Base-by-base conservation (phyloP, 2,797 vertebrate genomes). In the Centropyge bicolor region DNA sequence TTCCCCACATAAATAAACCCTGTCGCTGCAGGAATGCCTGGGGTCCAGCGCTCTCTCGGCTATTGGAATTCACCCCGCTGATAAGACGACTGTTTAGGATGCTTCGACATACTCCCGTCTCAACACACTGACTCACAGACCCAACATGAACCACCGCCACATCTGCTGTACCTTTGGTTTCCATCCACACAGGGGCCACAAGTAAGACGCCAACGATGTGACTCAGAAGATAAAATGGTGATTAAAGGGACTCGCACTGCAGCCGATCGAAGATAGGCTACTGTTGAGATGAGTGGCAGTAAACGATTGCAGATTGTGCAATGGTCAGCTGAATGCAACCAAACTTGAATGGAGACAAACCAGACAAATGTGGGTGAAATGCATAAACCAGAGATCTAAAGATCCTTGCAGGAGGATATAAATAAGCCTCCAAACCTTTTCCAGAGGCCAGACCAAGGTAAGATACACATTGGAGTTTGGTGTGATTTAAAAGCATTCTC, bases 1-100 rank as follows among this genome's bases (percentile, higher is more conserved):
- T 88, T 86, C 76, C 75, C 84, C 93, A 92, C 80, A 93, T 93
- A 95, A 94, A 95, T 95, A 95, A 94, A 95, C 90, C 69, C 66
- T 83, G 86, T 71, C 68, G 20, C 86, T 88, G 85, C 84, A 89
- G 93, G 94, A 95, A 95, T 93, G 88, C 88, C 52, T 38, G 75
- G 46, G 83, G 74, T 90, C 61, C 80, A 73, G 61, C 24, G 64
- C 86, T 89, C 90, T 81, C 80, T 55, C 80, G 45, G 72, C 88
- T 78, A 48, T 82, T 81, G 81, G 91, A 93, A 92, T 90, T 86
- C 88, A 88, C 85, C 82, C 81, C 8, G 62, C 86, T 88, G 92
- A 93, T 93, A 93, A 93, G 85, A 87, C 12, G 80, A 78, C 52
- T 60, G 69, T 82, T 88, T 27, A 64, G 71, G 87, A 87, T 66